Evolutionary conservation across 2,113 vertebrate species (phyloP).

Genomic region (Leptosomus discolor): DNA sequence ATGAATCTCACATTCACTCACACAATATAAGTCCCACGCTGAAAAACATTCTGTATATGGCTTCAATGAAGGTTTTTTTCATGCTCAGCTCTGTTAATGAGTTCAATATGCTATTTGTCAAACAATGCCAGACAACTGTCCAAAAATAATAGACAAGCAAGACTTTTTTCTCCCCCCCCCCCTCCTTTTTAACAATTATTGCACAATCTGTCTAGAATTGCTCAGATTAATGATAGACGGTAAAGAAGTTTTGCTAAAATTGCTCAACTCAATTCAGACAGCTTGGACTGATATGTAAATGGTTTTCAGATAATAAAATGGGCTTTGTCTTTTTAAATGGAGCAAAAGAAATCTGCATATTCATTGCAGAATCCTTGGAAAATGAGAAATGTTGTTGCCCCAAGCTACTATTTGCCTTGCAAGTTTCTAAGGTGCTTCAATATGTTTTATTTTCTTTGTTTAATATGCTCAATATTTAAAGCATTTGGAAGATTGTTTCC

Average conservation of each 20-base stretch:
- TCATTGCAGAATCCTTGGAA: background rate
- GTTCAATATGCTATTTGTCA: background rate
- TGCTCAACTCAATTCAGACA: background rate
- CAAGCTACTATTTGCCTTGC: slow-evolving; percentile 14
- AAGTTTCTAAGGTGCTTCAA: slow-evolving; percentile 30
- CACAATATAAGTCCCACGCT: background rate
- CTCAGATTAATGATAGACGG: background rate
- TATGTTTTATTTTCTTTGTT: slow-evolving; percentile 20
- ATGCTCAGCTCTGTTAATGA: background rate
- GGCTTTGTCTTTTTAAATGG: background rate
- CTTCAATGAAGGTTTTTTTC: background rate
- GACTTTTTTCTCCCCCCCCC: background rate
- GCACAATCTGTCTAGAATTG: background rate
- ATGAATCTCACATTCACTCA: background rate
- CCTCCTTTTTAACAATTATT: background rate
- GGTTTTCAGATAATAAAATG: background rate
- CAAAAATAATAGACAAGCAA: background rate
- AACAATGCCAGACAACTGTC: background rate
- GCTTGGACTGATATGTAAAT: background rate
- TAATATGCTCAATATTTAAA: slow-evolving; percentile 38
- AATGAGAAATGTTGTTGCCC: slow-evolving; percentile 6
- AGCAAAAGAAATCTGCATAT: slow-evolving; percentile 22
- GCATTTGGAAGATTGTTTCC: slow-evolving; percentile 15
- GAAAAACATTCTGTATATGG: background rate
- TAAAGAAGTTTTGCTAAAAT: slow-evolving; percentile 1